A percentile compares a stretch with the other conserved stretches of the same genome.
phyloP scores from a whole-genome alignment of 35 echinoderm and acorn worm genomes.

The Nesometra sesokonis region DNA sequence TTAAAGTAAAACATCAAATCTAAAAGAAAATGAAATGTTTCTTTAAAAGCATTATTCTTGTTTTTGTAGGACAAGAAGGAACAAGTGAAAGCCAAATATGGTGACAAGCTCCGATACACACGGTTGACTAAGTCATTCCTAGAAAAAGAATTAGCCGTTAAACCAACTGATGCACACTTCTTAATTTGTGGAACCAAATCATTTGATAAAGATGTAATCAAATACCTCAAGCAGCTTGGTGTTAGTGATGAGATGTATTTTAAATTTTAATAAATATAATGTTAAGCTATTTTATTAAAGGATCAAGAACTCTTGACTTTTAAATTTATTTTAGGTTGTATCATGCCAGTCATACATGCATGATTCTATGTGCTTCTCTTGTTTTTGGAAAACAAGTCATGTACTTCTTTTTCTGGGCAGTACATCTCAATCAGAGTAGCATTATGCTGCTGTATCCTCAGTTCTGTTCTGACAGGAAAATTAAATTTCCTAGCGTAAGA shows the following conservation, averaged over 20 bases:
- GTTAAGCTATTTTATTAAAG: too few relatives aligned
- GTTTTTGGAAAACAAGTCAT: too few relatives aligned
- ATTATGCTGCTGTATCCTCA: too few relatives aligned
- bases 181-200: constrained; percentile 58
- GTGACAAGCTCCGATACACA: constrained; percentile 33
- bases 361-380: too few relatives aligned
- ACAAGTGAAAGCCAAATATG: neutral
- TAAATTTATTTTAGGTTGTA: too few relatives aligned
- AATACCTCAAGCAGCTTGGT: constrained; percentile 36
- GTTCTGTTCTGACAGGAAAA: too few relatives aligned
- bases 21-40: neutral
- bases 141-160: constrained; percentile 10
- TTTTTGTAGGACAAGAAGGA: neutral
- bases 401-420: too few relatives aligned
- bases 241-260: neutral
- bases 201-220: constrained; percentile 71
- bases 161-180: neutral
- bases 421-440: too few relatives aligned
- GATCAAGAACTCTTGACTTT: too few relatives aligned
- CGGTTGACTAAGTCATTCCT: constrained; percentile 16
- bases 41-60: neutral
- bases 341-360: too few relatives aligned
- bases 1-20: too few relatives aligned
- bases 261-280: constrained; percentile 27
- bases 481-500: too few relatives aligned